phyloP scores from a whole-genome alignment of 1,140 invertebrate species.

The Antheraea mylitta region DNA sequence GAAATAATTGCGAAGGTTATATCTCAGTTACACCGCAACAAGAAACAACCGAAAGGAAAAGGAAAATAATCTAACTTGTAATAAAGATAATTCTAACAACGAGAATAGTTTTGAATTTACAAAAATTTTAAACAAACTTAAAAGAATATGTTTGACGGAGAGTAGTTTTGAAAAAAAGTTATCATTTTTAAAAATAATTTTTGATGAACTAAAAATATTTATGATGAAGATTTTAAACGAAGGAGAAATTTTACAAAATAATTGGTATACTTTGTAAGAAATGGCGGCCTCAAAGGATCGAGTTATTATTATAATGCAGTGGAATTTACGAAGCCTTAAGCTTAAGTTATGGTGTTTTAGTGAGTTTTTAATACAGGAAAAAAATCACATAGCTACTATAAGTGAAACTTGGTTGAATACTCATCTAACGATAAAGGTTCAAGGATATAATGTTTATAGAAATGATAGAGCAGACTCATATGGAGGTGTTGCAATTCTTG shows the following conservation, averaged over 20 bases:
- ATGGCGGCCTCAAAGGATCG: background rate
- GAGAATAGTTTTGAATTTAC: slow-evolving; percentile 5
- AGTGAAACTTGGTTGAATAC: slow-evolving; percentile 13
- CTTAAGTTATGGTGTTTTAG: slow-evolving; percentile 9
- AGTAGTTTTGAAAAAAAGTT: background rate
- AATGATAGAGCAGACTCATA: slow-evolving; percentile 13
- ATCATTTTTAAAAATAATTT: slow-evolving; percentile 7
- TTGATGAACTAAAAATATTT: slow-evolving; percentile 8
- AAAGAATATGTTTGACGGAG: background rate
- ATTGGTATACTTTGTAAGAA: background rate
- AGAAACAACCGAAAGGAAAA: too few species aligned
- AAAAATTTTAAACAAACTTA: slow-evolving; percentile 2
- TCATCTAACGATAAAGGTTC: background rate
- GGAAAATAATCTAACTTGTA: background rate
- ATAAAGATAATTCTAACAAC: background rate
- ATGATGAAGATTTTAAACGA: background rate
- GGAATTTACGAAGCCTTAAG: slow-evolving; percentile 13
- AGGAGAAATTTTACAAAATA: slow-evolving; percentile 4
- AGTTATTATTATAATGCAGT: slow-evolving; percentile 13
- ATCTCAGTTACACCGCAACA: too few species aligned
- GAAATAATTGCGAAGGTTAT: too few species aligned
- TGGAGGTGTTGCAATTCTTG: slow-evolving; percentile 13
- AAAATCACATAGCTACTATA: too few species aligned
- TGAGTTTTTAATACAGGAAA: slow-evolving; percentile 3
- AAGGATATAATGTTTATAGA: slow-evolving; percentile 12